Percentiles rank a stretch among this genome's conserved stretches.
Conservation (phyloP, 2,797 vertebrate species). For the Hephaestus fuliginosus region DNA sequence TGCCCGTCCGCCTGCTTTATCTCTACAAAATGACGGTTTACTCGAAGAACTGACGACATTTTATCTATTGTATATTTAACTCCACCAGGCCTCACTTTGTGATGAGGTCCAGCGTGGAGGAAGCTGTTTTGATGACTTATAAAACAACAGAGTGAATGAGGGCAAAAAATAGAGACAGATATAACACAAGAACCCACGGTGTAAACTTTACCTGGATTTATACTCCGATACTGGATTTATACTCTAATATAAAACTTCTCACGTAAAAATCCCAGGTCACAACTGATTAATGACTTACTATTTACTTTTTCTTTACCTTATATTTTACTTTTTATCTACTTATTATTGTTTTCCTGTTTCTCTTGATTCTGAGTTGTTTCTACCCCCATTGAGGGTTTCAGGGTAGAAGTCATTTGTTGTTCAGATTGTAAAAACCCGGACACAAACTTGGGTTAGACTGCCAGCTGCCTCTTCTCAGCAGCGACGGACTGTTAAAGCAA, state of each 20-base stretch:
- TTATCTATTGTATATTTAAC: slow-evolving; percentile 2
- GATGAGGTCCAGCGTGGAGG: neutral
- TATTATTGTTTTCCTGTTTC: neutral
- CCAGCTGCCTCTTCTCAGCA: slow-evolving; percentile 5
- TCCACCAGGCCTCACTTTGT: neutral
- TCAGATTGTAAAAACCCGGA: neutral
- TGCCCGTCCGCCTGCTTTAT: slow-evolving; percentile 16
- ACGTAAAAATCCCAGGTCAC: neutral
- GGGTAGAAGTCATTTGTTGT: neutral
- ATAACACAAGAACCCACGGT: no score
- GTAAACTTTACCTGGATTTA: neutral
- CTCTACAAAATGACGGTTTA: neutral
- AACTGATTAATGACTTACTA: neutral
- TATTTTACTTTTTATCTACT: neutral
- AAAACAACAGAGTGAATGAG: neutral
- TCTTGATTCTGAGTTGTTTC: neutral
- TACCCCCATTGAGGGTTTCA: neutral
- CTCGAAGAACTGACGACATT: neutral
- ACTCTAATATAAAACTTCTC: neutral
- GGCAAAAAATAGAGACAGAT: neutral
- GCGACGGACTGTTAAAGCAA: neutral
- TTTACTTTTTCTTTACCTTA: neutral
- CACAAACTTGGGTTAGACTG: neutral
- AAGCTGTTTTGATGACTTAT: neutral
- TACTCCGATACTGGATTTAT: neutral